Evolutionary conservation across 1,140 invertebrate genomes (phyloP), one percentile per base, ranked within the genome.

Genomic region (Penaeus indicus): DNA sequence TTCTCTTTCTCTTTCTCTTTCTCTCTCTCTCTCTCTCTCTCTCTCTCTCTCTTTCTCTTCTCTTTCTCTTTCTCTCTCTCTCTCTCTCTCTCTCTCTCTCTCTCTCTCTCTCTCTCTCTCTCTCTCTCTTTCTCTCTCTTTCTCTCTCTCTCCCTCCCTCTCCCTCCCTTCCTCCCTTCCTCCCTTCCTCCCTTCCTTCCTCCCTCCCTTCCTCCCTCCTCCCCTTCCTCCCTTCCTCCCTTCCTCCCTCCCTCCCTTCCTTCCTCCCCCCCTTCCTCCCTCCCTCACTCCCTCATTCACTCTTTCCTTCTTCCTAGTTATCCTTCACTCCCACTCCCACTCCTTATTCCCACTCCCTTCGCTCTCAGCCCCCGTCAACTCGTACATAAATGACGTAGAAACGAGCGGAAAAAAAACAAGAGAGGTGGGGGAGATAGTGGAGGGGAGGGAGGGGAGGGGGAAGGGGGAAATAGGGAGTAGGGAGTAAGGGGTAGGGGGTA

Each of bases 111-210:
- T 72, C 67, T 72, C 67, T 72, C 67, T 72, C 67, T 72, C 67
- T 72, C 67, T 72, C 67, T 72, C 67, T 72, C 67, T 72, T 22
- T 72, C 67, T 72, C 67, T 72, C 67, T 72, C 67, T 72, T 22
- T 72, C 67, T 72, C 67, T 72, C n/a, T 27, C 7, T 27, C 19
- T 27, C 11, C 13, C n/a, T 27, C 69, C 22, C n/a, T 27, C n/a
- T 72, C 69, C 27, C 69, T 72, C 69, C 22, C 69, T 72, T 25
- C 27, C 69, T 72, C 69, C 27, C 69, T 72, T 25, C 22, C n/a
- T 72, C 69, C 27, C 69, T 72, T 25, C 27, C 69, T 72, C 69
- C 27, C 69, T 25, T 25, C 27, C 69, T 27, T 25, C 27, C 69
- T 27, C 69, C 22, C n/a, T 27, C 38, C 3, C 25, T 25, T 25